Percentiles rank a stretch among this genome's conserved stretches.
Conservation (phyloP, 2,797 vertebrate genomes). For the Brotula barbata region DNA sequence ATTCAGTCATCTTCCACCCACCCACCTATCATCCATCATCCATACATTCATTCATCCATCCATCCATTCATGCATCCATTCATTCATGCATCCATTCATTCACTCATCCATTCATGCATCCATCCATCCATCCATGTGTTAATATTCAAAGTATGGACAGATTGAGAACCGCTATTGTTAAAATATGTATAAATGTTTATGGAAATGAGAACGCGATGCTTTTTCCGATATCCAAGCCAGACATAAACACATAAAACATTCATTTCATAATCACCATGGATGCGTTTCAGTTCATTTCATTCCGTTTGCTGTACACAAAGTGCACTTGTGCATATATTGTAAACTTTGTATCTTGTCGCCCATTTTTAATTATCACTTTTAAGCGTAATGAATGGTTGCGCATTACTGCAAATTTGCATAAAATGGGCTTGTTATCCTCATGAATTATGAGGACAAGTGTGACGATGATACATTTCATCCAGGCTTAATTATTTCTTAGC, state of each 20-base stretch:
- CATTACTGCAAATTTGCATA: conserved; percentile 35
- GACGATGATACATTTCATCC: conserved; percentile 14
- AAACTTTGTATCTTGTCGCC: conserved; percentile 9
- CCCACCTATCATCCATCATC: no score
- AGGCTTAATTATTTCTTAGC: conserved; percentile 7
- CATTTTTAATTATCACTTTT: conserved; percentile 20
- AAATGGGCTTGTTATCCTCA: conserved; percentile 1
- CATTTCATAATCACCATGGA: conserved; percentile 29
- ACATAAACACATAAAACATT: conserved; percentile 33
- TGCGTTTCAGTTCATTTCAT: conserved; percentile 22
- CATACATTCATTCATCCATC: no score
- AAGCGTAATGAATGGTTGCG: conserved; percentile 34
- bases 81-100: no score
- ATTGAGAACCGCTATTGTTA: background rate
- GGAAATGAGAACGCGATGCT: no score
- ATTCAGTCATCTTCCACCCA: no score
- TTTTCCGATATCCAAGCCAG: conserved; percentile 12
- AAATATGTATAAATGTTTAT: background rate
- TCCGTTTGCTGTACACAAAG: background rate
- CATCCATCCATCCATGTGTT: no score
- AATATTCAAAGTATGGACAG: background rate
- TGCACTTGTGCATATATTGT: conserved; percentile 36
- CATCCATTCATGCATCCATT: no score
- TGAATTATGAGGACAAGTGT: conserved; percentile 12
- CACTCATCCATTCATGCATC: no score